Percentiles rank a stretch among this genome's conserved stretches.
phyloP scores from a whole-genome alignment of 1,140 invertebrate species.

The Delia radicum region DNA sequence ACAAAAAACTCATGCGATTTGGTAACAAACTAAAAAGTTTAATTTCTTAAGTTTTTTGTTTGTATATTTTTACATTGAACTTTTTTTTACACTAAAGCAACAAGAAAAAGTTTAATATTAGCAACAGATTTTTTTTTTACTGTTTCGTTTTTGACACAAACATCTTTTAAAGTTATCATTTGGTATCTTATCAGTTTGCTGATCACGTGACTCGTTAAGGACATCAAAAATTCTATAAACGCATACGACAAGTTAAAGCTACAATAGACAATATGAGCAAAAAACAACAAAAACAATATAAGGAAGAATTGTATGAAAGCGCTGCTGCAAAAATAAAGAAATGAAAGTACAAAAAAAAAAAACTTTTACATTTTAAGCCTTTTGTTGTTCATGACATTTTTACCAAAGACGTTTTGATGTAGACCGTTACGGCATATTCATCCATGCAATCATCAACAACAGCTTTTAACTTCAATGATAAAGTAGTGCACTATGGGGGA shows the following conservation, averaged over 20 bases:
- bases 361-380: not conserved
- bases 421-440: no score
- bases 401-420: not conserved
- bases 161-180: not conserved
- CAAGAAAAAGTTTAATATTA: not conserved
- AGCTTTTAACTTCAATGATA: no score
- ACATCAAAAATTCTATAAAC: slow-evolving; percentile 22
- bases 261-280: not conserved
- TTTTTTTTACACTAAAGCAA: not conserved
- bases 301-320: not conserved
- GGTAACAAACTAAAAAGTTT: not conserved
- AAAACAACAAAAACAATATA: not conserved
- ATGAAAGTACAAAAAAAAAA: not conserved
- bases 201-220: slow-evolving; percentile 21
- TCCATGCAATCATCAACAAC: no score
- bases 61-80: not conserved
- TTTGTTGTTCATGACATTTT: not conserved
- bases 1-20: no score
- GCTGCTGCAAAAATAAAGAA: not conserved
- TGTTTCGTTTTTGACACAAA: not conserved
- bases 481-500: no score
- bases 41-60: not conserved
- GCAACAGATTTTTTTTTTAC: not conserved
- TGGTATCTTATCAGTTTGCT: slow-evolving; percentile 18
- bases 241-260: slow-evolving; percentile 7